Conservation (phyloP, 1,140 invertebrate species). For the Sitophilus oryzae region DNA sequence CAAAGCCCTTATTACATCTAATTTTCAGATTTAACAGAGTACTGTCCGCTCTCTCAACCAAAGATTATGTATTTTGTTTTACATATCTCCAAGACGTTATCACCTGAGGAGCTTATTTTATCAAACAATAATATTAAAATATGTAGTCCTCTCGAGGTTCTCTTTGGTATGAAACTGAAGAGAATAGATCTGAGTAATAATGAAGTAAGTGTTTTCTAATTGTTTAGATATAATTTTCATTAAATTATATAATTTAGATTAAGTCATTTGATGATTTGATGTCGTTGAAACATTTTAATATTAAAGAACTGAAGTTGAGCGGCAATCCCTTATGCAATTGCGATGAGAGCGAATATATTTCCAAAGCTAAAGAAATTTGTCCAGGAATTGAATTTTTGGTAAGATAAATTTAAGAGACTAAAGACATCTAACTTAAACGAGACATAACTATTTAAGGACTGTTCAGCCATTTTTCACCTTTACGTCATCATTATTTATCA, state of each 20-base stretch:
- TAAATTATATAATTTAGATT: no score
- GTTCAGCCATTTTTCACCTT: no score
- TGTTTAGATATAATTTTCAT: no score
- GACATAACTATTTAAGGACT: no score
- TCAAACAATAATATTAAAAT: conserved; percentile 45
- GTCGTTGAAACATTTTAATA: conserved; percentile 57
- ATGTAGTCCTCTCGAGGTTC: conserved; percentile 41
- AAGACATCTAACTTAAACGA: no score
- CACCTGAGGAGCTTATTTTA: conserved; percentile 43
- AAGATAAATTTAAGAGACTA: no score
- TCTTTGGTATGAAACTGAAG: conserved; percentile 38
- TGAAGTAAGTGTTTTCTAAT: no score
- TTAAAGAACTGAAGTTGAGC: conserved; percentile 68
- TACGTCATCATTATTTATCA: no score
- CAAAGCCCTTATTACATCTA: background rate
- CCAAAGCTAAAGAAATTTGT: conserved; percentile 45
- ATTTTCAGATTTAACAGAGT: conserved; percentile 43
- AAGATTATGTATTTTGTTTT: conserved; percentile 47
- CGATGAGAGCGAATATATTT: conserved; percentile 65
- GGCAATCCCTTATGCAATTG: conserved; percentile 77
- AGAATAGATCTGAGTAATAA: conserved; percentile 48
- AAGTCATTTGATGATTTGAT: conserved; percentile 60
- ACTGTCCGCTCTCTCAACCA: conserved; percentile 47
- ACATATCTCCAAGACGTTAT: conserved; percentile 43
- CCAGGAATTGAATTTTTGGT: conserved; percentile 35